Evolutionary conservation across 2,797 vertebrate genomes (phyloP).

Genomic region (Anabacerthia variegaticeps): DNA sequence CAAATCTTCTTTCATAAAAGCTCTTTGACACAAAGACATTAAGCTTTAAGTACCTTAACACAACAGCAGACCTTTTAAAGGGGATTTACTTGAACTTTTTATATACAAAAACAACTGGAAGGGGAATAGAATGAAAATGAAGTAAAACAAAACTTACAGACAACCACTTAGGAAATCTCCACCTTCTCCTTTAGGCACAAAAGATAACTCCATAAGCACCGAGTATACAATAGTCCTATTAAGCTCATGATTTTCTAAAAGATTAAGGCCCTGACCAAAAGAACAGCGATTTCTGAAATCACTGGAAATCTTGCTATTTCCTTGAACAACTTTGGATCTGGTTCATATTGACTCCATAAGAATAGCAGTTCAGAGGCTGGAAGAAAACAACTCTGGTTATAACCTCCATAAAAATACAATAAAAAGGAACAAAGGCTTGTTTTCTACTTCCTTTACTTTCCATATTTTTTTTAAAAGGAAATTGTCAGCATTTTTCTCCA

Average conservation of each 20-base stretch:
- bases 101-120: conserved; percentile 25
- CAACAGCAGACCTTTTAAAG: conserved; percentile 17
- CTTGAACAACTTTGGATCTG: conserved; percentile 11
- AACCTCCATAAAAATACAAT: conserved; percentile 19
- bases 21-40: conserved; percentile 18
- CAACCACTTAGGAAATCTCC: conserved; percentile 12
- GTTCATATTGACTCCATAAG: background rate
- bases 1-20: conserved; percentile 48
- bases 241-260: background rate
- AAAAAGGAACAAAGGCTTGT: background rate
- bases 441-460: conserved; percentile 2
- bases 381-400: conserved; percentile 17
- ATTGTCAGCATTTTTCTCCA: background rate
- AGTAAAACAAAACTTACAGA: conserved; percentile 35
- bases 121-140: conserved; percentile 20
- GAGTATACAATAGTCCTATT: background rate
- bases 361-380: background rate
- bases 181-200: conserved; percentile 5
- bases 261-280: conserved; percentile 32
- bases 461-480: background rate
- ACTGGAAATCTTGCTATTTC: background rate
- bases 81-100: conserved; percentile 20
- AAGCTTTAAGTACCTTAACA: conserved; percentile 50
- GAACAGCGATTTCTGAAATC: background rate
- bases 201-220: background rate